These are phyloP conservation scores for Megaustenia siamemsis DNA, from an alignment of 2,888 invertebrate genomes.

Conservation along the genomic window DNA sequence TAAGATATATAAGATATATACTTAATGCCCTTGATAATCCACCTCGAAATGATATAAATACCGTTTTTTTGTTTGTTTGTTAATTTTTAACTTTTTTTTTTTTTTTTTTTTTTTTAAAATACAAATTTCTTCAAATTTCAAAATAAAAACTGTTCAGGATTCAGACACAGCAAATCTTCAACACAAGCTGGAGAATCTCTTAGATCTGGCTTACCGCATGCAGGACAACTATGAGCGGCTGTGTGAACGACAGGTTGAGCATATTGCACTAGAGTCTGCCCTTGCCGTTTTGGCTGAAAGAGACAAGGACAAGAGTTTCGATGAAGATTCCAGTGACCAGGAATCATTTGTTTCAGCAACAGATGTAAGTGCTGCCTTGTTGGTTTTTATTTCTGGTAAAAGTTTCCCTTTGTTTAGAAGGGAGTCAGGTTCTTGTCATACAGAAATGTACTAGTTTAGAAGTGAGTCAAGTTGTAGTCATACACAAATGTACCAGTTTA, in stretches of 20 bases:
- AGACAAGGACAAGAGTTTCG: slow-evolving; percentile 63
- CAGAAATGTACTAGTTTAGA: no score
- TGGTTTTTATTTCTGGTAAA: neutral
- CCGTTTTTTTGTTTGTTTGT: neutral
- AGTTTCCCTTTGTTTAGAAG: neutral
- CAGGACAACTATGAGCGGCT: slow-evolving; percentile 85
- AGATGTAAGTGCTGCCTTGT: slow-evolving; percentile 83
- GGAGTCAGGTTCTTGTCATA: no score
- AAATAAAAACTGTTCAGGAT: slow-evolving; percentile 62
- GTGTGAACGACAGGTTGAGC: slow-evolving; percentile 70
- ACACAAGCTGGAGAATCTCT: slow-evolving; percentile 88
- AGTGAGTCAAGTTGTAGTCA: no score
- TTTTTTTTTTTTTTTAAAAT: neutral
- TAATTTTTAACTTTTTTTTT: neutral
- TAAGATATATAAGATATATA: no score
- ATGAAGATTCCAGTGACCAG: slow-evolving; percentile 75
- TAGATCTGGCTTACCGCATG: slow-evolving; percentile 91
- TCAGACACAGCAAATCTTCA: slow-evolving; percentile 72
- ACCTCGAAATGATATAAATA: no score
- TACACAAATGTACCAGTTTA: no score
- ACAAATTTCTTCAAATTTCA: neutral
- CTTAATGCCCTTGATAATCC: no score
- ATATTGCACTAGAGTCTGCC: slow-evolving; percentile 72
- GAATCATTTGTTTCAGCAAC: slow-evolving; percentile 98
- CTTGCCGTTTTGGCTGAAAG: slow-evolving; percentile 68